phyloP scores from a whole-genome alignment of 1,140 invertebrate genomes.

The Drosophila subpulchrella region DNA sequence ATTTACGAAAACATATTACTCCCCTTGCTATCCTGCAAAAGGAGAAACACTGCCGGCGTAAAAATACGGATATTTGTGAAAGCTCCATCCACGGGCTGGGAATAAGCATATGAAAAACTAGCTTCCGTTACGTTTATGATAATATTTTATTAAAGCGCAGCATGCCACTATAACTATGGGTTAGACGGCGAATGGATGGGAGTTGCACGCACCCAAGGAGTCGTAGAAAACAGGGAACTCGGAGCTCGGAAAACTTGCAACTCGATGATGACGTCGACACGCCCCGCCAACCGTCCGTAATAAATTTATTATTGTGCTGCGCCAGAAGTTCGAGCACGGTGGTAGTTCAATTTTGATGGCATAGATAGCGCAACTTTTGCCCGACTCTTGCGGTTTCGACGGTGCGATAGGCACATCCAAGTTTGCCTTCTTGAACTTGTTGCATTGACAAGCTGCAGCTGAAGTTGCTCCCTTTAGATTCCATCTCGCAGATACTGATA shows the following conservation, averaged over 20 bases:
- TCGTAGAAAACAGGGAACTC: not conserved
- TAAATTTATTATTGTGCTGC: constrained; percentile 51
- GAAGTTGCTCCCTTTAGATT: constrained; percentile 32
- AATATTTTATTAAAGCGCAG: constrained; percentile 79
- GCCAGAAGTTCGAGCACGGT: constrained; percentile 30
- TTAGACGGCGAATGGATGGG: constrained; percentile 18
- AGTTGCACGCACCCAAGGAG: constrained; percentile 28
- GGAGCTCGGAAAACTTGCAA: constrained; percentile 5
- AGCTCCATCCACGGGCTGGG: constrained; percentile 37
- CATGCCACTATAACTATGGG: constrained; percentile 50
- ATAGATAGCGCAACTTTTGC: constrained; percentile 63
- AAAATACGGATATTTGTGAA: constrained; percentile 40
- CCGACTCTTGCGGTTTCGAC: constrained; percentile 65
- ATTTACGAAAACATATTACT: constrained; percentile 51
- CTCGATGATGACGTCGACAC: constrained; percentile 45
- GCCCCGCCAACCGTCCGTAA: constrained; percentile 51
- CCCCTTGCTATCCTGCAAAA: constrained; percentile 35
- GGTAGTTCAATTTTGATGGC: constrained; percentile 32
- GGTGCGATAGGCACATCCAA: constrained; percentile 67
- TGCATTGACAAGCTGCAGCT: constrained; percentile 67
- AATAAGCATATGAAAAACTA: constrained; percentile 79
- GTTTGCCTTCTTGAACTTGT: constrained; percentile 66
- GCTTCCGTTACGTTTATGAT: constrained; percentile 78
- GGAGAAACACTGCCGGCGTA: constrained; percentile 4
- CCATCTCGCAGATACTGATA: constrained; percentile 5